Base-by-base conservation (phyloP, 2,888 invertebrate species). In the Apocheima hispidaria region DNA sequence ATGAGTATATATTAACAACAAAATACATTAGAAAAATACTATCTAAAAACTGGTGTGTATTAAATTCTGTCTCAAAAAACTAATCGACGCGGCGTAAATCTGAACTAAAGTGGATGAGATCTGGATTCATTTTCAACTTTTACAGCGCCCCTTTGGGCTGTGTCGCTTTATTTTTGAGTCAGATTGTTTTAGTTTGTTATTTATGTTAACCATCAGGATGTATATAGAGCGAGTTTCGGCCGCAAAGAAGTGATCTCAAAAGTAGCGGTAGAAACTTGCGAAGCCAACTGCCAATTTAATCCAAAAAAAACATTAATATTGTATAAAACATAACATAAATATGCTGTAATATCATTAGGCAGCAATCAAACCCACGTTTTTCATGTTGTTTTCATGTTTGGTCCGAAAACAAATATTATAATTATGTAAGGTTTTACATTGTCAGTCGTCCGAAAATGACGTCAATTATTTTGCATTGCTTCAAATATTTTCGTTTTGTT, bases 181-280 rank as follows among this genome's bases (percentile, higher is more conserved):
- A 53, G 40, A 35, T 40, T 28, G 33, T 49, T 43, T 38, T 60
- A 55, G 54, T 73, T 72, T 66, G 68, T 72, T 71, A 75, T 69
- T 70, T 72, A 61, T 74, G 68, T 71, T 66, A 66, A 67, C 60
- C 23, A 18, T 38, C 68, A 66, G 56, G 56, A 55, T 36, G 40
- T 53, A 43, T n/a, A 43, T n/a, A 6, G 44, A 69, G 78, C 73
- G 77, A 72, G 77, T 77, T 77, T 75, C 73, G 70, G 79, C 83
- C 78, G 78, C 82, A 78, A 78, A 79, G 88, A 85, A 87, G 90
- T 86, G 91, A 91, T 91, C 91, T 91, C 91, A 90, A 85, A 80
- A 73, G 72, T 66, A 73, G 75, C 75, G 75, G 84, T 80, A 63
- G 67, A 70, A 78, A 78, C 76, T 74, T 71, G 65, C 62, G 49